phyloP scores from a whole-genome alignment of 2,888 invertebrate genomes.

The Gari tellinella region DNA sequence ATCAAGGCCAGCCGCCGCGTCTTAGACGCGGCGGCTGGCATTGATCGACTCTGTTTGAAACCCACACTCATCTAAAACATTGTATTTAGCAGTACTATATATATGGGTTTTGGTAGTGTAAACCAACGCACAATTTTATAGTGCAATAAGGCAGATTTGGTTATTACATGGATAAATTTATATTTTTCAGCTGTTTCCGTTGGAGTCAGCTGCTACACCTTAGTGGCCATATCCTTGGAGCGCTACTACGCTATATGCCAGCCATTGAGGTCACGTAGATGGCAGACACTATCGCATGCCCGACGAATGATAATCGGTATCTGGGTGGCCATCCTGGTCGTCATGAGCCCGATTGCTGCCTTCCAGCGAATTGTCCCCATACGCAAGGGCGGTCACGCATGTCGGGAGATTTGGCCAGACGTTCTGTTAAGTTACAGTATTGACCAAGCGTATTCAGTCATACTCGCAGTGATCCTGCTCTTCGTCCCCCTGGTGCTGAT shows the following conservation, averaged over 20 bases:
- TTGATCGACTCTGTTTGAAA: too few relatives aligned
- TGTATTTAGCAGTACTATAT: too few relatives aligned
- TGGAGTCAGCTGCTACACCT: conserved; percentile 90
- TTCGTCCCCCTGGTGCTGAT: conserved; percentile 91
- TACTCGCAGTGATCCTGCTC: conserved; percentile 89
- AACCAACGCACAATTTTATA: too few relatives aligned
- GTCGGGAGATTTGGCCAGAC: conserved; percentile 75
- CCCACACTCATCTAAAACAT: too few relatives aligned
- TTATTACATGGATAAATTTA: too few relatives aligned
- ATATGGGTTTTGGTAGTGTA: too few relatives aligned
- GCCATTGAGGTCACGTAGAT: conserved; percentile 89
- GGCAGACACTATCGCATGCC: conserved; percentile 90
- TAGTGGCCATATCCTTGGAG: conserved; percentile 91
- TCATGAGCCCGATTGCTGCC: conserved; percentile 89
- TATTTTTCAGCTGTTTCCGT: conserved; percentile 89
- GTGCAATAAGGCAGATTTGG: background rate
- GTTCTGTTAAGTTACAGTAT: conserved; percentile 74
- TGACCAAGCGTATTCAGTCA: conserved; percentile 89
- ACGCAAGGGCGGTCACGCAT: conserved; percentile 69
- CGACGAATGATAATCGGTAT: conserved; percentile 86
- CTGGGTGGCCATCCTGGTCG: conserved; percentile 87
- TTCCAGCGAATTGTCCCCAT: conserved; percentile 70
- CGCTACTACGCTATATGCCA: conserved; percentile 92
- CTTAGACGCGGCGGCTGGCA: too few relatives aligned
- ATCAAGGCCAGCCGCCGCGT: too few relatives aligned